phyloP scores from a whole-genome alignment of 2,113 vertebrate genomes.

The Steatornis caripensis region DNA sequence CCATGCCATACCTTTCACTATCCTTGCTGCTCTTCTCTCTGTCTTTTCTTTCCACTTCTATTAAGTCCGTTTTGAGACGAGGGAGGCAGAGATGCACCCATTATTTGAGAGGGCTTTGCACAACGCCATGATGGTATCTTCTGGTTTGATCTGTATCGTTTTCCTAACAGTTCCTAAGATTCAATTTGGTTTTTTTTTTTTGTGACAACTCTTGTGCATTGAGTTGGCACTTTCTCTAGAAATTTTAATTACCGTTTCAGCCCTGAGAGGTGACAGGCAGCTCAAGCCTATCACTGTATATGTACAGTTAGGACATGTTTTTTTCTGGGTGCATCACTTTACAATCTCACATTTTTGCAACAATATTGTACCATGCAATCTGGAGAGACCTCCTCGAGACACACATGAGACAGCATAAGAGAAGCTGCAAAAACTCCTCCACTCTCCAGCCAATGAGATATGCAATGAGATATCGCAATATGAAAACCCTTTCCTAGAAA shows the following conservation, averaged over 20 bases:
- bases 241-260: background rate
- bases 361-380: background rate
- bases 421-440: background rate
- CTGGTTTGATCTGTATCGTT: background rate
- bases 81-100: background rate
- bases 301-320: background rate
- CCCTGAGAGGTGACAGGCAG: background rate
- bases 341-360: background rate
- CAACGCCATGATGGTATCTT: background rate
- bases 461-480: rapidly evolving
- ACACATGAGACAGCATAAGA: background rate
- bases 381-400: rapidly evolving
- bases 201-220: background rate
- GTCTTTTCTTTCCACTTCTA: background rate
- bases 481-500: background rate
- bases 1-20: background rate
- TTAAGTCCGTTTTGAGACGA: background rate
- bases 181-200: background rate
- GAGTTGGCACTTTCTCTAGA: background rate
- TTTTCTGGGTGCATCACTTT: background rate
- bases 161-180: background rate
- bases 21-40: background rate
- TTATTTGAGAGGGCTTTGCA: background rate
- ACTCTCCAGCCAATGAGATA: background rate
- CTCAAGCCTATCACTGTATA: background rate